Evolutionary conservation across 2,113 vertebrate genomes (phyloP), one percentile per base, ranked within the genome.

Genomic region (Glareola pratincola): DNA sequence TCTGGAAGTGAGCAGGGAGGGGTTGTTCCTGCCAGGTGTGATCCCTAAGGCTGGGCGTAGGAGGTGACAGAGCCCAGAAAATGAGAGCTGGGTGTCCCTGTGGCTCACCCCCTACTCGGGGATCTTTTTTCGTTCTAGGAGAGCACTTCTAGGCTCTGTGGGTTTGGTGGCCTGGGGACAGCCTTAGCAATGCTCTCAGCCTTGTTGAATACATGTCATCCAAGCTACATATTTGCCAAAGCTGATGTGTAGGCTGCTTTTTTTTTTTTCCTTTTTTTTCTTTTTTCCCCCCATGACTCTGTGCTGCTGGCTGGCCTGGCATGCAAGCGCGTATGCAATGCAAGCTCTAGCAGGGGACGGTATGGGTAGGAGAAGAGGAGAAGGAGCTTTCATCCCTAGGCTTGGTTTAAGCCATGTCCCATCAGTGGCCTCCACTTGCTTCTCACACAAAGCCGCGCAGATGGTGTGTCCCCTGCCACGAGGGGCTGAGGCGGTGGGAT

Each of bases 401-500:
- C 23, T 73, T 51, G 48, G 4, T 80, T 83, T 76, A 83, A 82
- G 57, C 71, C 30, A 0, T 0, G 14, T 80, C 72, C 59, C 34
- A 7, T 50, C 59, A 6, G 32, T 22, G 23, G 22, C 36, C 36
- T 80, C 51, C 1, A 0, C 59, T 77, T 23, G 17, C 22, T 73
- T 62, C 75, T 45, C 1, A 2, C 56, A 20, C 12, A n/a, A 62
- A 94, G 36, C 53, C 45, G 2, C 4, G 0, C 32, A 47, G 72
- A 27, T 1, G 8, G 19, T 0, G 23, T 16, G 30, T 23, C 2
- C n/a, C 41, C 32, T 32, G 29, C 19, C 3, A 0, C 3, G 0
- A 5, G 24, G 47, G 21, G 32, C 54, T 5, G 12, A 76, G 53
- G 81, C 23, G 7, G 20, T 32, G 48, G 66, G 76, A 53, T 84